Conservation (phyloP, 2,888 invertebrate species). For the Euzetes globulus region DNA sequence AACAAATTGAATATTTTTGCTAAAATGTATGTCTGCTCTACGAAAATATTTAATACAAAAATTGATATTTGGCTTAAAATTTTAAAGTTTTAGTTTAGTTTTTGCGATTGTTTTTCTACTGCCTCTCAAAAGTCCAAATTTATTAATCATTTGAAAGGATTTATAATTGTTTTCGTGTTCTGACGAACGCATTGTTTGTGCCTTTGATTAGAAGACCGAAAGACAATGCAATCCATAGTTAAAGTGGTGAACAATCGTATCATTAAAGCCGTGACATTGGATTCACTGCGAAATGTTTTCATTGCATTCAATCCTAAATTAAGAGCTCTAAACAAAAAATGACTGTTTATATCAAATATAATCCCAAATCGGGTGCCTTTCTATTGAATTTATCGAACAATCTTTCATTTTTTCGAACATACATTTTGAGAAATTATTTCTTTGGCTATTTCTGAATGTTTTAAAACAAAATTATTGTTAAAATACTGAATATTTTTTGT, state of each 20-base stretch:
- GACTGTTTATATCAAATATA: background rate
- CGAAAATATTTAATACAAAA: background rate
- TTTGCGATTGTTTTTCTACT: background rate
- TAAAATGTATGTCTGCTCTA: background rate
- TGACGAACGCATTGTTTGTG: slow-evolving; percentile 5
- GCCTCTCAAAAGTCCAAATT: background rate
- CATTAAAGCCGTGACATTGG: background rate
- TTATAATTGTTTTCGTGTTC: background rate
- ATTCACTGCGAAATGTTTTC: background rate
- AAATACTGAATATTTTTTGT: background rate
- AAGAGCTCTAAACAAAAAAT: background rate
- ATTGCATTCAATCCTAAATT: background rate
- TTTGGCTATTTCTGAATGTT: too few species aligned
- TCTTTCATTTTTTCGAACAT: background rate
- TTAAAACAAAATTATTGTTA: too few species aligned
- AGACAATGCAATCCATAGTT: background rate
- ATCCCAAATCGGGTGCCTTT: slow-evolving; percentile 19
- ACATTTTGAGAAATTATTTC: too few species aligned
- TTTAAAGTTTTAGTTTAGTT: background rate
- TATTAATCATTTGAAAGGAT: background rate
- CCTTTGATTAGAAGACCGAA: background rate
- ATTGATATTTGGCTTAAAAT: too few species aligned
- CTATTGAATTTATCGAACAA: background rate
- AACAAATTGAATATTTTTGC: slow-evolving; percentile 2
- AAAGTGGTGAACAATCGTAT: background rate